Conservation (phyloP, 2,888 invertebrate genomes). For the Lordiphosa andalusiaca region DNA sequence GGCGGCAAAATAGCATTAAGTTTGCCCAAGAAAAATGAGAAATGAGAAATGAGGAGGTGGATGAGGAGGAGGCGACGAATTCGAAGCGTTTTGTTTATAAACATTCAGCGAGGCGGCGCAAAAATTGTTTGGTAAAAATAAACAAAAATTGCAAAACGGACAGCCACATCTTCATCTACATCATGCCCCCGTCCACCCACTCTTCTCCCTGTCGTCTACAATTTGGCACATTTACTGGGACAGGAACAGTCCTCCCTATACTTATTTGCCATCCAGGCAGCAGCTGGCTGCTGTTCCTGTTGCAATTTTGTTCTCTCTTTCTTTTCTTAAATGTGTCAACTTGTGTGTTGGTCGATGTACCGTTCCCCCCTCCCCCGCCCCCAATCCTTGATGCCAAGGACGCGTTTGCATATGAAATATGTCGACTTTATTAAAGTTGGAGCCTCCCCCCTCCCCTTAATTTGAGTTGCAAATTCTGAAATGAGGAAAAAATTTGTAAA, state of each 20-base stretch:
- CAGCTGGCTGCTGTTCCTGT: constrained; percentile 43
- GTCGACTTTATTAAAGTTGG: constrained; percentile 42
- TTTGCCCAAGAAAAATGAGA: background rate
- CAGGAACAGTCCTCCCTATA: constrained; percentile 2
- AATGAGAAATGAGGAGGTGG: too few species aligned
- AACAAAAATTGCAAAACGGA: constrained; percentile 16
- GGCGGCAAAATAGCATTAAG: constrained; percentile 3
- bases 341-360: constrained; percentile 32
- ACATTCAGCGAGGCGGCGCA: constrained; percentile 33
- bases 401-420: constrained; percentile 57
- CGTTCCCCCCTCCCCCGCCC: background rate
- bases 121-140: constrained; percentile 38
- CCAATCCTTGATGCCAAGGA: constrained; percentile 19
- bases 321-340: constrained; percentile 66
- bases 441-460: background rate
- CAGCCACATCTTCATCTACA: constrained; percentile 33
- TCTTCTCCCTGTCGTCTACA: constrained; percentile 19
- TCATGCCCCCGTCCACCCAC: constrained; percentile 14
- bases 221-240: constrained; percentile 20
- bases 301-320: constrained; percentile 55
- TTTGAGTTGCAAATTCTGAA: too few species aligned
- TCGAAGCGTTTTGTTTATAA: constrained; percentile 43
- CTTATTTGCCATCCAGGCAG: constrained; percentile 26
- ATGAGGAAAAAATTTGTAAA: too few species aligned
- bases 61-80: background rate